Evolutionary conservation across 2,888 invertebrate genomes (phyloP).

Genomic region (Drosophila neonasuta): DNA sequence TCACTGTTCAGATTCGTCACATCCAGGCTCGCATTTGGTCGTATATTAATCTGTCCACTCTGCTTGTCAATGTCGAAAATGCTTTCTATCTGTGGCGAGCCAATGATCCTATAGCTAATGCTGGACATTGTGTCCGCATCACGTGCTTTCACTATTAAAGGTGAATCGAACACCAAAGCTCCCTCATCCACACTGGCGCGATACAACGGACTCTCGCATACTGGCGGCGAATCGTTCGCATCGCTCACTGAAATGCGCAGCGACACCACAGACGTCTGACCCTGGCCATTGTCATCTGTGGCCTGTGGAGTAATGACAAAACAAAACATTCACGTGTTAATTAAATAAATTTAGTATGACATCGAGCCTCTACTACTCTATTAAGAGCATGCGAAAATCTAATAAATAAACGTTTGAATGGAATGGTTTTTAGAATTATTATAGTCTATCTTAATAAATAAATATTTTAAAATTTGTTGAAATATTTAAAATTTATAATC

Average conservation of each 20-base stretch:
- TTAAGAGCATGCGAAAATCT: too few relatives aligned
- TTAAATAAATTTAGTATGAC: not conserved
- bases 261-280: constrained; percentile 90
- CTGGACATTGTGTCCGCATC: constrained; percentile 92
- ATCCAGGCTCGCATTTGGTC: constrained; percentile 80
- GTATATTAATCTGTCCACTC: constrained; percentile 81
- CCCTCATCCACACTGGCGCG: constrained; percentile 93
- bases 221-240: constrained; percentile 94
- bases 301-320: constrained; percentile 84
- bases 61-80: constrained; percentile 81
- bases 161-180: constrained; percentile 91
- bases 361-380: constrained; percentile 10
- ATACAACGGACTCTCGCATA: constrained; percentile 90
- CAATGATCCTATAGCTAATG: constrained; percentile 86
- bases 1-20: constrained; percentile 81
- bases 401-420: too few relatives aligned
- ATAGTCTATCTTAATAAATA: too few relatives aligned
- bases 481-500: too few relatives aligned
- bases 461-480: too few relatives aligned
- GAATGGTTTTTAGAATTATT: too few relatives aligned
- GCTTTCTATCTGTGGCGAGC: constrained; percentile 76
- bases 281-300: constrained; percentile 91
- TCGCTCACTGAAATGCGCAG: constrained; percentile 91
- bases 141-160: constrained; percentile 87
- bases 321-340: not conserved